phyloP scores from a whole-genome alignment of 1,140 invertebrate genomes.

The Leptinotarsa defecta region DNA sequence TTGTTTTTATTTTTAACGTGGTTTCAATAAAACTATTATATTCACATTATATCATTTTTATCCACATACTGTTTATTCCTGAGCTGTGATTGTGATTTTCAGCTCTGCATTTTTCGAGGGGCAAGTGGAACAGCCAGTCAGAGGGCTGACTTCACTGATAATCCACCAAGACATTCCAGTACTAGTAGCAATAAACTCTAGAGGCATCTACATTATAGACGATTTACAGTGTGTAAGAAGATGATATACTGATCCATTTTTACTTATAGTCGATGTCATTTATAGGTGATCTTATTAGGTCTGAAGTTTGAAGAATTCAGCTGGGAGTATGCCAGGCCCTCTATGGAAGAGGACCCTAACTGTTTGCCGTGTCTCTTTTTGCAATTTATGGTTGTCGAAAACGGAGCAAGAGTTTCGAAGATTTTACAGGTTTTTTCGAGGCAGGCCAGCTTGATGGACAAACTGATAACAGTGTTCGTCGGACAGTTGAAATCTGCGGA shows the following conservation, averaged over 20 bases:
- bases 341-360: conserved; percentile 81
- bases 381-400: conserved; percentile 85
- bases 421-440: conserved; percentile 86
- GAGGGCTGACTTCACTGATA: conserved; percentile 81
- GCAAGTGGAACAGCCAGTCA: conserved; percentile 85
- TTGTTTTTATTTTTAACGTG: too few species aligned
- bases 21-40: too few species aligned
- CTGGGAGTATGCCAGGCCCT: conserved; percentile 87
- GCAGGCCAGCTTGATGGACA: conserved; percentile 91
- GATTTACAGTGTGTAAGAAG: conserved; percentile 78
- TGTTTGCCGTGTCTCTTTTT: conserved; percentile 88
- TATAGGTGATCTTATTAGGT: conserved; percentile 79
- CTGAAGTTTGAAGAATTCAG: conserved; percentile 85
- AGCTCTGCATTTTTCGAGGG: conserved; percentile 61
- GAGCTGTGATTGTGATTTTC: conserved; percentile 16
- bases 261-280: neutral
- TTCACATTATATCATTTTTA: neutral
- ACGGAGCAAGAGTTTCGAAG: conserved; percentile 83
- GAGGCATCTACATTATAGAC: conserved; percentile 87
- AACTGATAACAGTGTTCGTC: conserved; percentile 84
- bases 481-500: conserved; percentile 64
- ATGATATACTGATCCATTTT: neutral
- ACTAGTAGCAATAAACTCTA: conserved; percentile 84
- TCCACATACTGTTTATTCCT: neutral
- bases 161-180: conserved; percentile 85